Base-by-base conservation (phyloP, 2,888 invertebrate genomes). In the Dicycla oo region DNA sequence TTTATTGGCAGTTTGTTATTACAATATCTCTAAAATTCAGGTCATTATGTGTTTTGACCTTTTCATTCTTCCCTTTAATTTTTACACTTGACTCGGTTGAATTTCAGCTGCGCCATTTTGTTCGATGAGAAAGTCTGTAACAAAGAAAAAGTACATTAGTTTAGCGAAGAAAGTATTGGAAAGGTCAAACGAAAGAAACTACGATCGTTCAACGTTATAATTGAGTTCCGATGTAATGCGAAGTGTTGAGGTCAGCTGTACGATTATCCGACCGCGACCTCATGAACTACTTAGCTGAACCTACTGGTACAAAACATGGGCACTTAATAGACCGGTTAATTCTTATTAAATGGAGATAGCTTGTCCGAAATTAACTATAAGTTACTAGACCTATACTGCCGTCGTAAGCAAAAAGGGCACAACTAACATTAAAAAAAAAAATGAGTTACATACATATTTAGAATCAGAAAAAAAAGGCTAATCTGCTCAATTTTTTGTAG, bases 1-100 rank as follows among this genome's bases (percentile, higher is more conserved):
- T 82, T 84, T 85, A 69, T 76, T 80, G 74, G 78, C 67, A 84
- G 66, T 63, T 67, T 73, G 65, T 64, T 92, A 91, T 92, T 91
- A 92, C 92, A 91, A 75, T 76, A 26, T 73, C 5, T 79, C 66
- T 75, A 82, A 56, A 23, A 64, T 75, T 78, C 64, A 80, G 73
- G 82, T 79, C 86, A 87, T 87, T 57, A 26, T 81, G 66, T 11
- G 51, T 56, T 67, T 23, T 34, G 69, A 77, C 68, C 65, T 73
- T 66, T 49, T 34, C 47, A 70, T 75, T 51, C 34, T 63, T 69
- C 34, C 8, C 5, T 70, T 75, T 45, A 75, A 26, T 64, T 66
- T 62, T 75, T 81, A 73, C 30, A 63, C 61, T 71, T 63, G 11
- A n/a, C 62, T 71, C 69, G 54, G 40, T 71, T 72, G 56, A 57